Evolutionary conservation across 2,888 invertebrate genomes (phyloP).

Genomic region (Cerastis rubricosa): DNA sequence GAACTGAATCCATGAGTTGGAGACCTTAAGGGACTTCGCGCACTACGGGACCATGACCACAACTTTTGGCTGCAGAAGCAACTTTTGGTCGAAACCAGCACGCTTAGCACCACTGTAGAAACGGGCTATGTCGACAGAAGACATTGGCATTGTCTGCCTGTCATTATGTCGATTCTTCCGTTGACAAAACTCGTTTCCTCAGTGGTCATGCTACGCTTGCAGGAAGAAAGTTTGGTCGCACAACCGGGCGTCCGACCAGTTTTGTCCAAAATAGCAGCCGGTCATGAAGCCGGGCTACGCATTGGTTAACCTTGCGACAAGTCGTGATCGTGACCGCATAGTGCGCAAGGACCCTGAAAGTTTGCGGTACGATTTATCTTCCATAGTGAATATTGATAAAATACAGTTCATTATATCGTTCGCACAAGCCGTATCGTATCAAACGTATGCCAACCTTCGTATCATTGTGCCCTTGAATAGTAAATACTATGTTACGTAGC

Average conservation of each 20-base stretch:
- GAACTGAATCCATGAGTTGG: no score
- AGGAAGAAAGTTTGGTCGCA: background rate
- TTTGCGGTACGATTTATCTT: background rate
- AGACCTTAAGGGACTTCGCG: background rate
- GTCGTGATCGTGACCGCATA: background rate
- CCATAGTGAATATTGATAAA: background rate
- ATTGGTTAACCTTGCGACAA: background rate
- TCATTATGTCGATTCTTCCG: no score
- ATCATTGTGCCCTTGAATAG: constrained; percentile 47
- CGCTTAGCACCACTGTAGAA: no score
- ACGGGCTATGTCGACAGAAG: no score
- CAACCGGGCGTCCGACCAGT: background rate
- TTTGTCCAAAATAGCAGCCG: background rate
- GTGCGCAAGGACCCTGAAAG: background rate
- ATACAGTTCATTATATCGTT: background rate
- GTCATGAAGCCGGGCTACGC: background rate
- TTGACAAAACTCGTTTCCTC: no score
- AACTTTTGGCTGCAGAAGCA: background rate
- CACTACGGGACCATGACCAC: background rate
- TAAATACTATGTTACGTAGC: constrained; percentile 31
- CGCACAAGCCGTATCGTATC: constrained; percentile 15
- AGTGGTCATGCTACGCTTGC: no score
- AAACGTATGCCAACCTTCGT: constrained; percentile 19
- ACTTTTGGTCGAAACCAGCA: background rate
- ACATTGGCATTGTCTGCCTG: no score